Evolutionary conservation across 2,797 vertebrate species (phyloP), one percentile per base, ranked within the genome.

Genomic region (Acipenser ruthenus): DNA sequence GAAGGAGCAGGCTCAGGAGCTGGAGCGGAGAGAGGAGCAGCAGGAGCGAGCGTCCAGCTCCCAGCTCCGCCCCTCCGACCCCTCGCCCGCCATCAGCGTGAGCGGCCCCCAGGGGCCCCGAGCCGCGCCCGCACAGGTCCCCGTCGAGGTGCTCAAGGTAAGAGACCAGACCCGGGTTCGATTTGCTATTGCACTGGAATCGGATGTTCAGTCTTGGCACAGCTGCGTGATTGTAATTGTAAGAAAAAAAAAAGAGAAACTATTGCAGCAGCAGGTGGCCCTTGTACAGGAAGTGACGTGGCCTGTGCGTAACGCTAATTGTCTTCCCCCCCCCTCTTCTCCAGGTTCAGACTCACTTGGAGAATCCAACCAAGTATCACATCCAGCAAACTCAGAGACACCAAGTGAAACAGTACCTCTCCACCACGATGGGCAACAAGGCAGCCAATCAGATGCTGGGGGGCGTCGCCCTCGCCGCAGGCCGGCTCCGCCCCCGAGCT

Each of bases 281-380:
- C 55, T 11, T 11, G 6, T 55, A 8, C 63, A 5, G 69, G 69
- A 61, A 23, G 15, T 56, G 9, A 6, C 53, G 1, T 65, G 48
- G 15, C 15, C 15, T 18, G 15, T 18, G 15, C 15, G 15, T 18
- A 18, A 18, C 15, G 15, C 15, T 18, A 18, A 18, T 18, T 18
- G 15, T 18, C 15, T 18, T 18, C 15, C 15, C 15, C 23, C 2
- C 23, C 23, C 4, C 23, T 37, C 23, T 23, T 49, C 51, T 50
- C 49, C 70, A 95, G 94, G 94, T 96, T 60, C 93, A 96, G 83
- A 95, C 90, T n/a, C 92, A 95, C 74, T 80, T 96, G 77, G 94
- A 95, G 78, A 96, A 96, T 74, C 94, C 94, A 18, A 96, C 94
- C 1, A 93, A 89, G 75, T 96, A 95, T 80, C 94, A 96, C 82